These are phyloP conservation scores for Siniperca undulata DNA, from an alignment of 2,797 vertebrate genomes.

Conservation along the genomic window DNA sequence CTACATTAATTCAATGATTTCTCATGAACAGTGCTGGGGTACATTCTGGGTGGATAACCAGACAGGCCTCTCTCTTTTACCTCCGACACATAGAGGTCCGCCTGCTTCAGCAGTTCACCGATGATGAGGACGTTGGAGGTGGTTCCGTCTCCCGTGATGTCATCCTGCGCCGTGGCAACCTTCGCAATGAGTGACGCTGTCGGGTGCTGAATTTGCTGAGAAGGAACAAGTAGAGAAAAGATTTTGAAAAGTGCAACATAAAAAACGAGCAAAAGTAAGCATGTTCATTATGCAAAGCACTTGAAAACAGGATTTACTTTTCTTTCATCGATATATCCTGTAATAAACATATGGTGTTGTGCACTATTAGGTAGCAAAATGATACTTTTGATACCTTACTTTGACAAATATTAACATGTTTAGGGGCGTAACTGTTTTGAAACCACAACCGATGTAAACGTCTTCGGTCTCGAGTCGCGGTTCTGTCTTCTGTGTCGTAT, in stretches of 20 bases:
- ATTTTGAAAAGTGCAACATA: not conserved
- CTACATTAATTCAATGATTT: not conserved
- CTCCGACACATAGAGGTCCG: constrained; percentile 97
- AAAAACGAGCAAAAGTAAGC: not conserved
- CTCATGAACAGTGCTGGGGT: not conserved
- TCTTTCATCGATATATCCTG: not conserved
- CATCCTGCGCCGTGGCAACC: constrained; percentile 97
- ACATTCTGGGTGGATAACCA: not conserved
- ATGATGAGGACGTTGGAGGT: constrained; percentile 98
- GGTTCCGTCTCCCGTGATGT: constrained; percentile 98
- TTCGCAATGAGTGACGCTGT: constrained; percentile 98
- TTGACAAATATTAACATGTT: not conserved
- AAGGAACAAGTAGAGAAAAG: not conserved
- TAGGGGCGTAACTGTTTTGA: no score
- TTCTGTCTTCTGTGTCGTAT: no score
- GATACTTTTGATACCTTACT: not conserved
- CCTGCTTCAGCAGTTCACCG: constrained; percentile 96
- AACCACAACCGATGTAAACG: no score
- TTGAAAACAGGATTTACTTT: not conserved
- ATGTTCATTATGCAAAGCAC: not conserved
- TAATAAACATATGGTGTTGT: not conserved
- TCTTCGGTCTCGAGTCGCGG: no score
- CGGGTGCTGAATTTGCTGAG: constrained; percentile 98
- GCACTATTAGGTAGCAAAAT: not conserved
- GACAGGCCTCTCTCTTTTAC: constrained; percentile 69